Evolutionary conservation across 1,140 invertebrate species (phyloP).

Genomic region (Campoletis sonorensis): DNA sequence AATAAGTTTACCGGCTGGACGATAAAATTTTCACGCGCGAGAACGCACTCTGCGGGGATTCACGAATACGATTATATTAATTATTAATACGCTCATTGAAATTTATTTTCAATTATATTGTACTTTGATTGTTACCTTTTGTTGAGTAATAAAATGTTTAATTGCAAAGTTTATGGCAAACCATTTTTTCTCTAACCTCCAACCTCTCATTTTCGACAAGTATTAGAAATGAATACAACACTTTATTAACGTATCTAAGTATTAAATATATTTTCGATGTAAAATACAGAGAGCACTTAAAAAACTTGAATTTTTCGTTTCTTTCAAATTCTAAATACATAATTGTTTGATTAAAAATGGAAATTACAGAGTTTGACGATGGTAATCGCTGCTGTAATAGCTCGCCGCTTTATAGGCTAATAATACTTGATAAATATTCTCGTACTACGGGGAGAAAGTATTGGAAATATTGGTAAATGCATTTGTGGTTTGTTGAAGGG

Average conservation of each 20-base stretch:
- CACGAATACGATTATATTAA: constrained; percentile 21
- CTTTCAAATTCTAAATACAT: background rate
- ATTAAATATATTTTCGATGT: constrained; percentile 44
- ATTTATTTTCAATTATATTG: constrained; percentile 37
- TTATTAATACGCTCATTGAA: constrained; percentile 50
- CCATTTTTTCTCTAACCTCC: background rate
- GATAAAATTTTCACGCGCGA: background rate
- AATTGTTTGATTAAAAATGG: background rate
- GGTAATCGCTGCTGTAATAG: too few relatives aligned
- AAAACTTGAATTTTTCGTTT: constrained; percentile 22
- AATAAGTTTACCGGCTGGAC: too few relatives aligned
- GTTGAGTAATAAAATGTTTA: constrained; percentile 72
- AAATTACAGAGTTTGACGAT: too few relatives aligned
- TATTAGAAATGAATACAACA: background rate
- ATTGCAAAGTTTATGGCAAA: constrained; percentile 47
- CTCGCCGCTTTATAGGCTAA: too few relatives aligned
- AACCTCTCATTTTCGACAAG: background rate
- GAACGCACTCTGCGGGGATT: too few relatives aligned
- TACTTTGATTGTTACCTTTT: constrained; percentile 67
- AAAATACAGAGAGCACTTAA: constrained; percentile 37
- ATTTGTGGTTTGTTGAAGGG: background rate
- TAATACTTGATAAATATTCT: constrained; percentile 8
- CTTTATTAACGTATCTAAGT: constrained; percentile 24
- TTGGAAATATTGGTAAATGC: constrained; percentile 7
- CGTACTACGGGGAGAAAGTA: constrained; percentile 42